Percentiles rank a stretch among this genome's conserved stretches.
Evolutionary conservation across 2,888 invertebrate species (phyloP).

Genomic region (Tipula helvola): DNA sequence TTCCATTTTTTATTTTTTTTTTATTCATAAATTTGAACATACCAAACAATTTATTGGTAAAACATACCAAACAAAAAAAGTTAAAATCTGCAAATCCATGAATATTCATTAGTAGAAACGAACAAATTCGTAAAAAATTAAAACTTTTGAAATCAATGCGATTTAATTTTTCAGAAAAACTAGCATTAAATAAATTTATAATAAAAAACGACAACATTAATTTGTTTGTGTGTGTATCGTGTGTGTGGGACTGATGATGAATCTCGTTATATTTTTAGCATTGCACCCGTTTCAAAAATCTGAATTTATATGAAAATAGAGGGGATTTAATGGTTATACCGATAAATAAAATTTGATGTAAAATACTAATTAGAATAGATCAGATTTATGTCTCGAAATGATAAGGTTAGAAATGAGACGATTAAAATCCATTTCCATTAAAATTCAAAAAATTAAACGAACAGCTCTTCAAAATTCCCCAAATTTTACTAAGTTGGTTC

Average conservation of each 20-base stretch:
- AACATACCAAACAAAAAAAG: background rate
- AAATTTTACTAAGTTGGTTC: too few relatives aligned
- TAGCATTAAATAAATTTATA: background rate
- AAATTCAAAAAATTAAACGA: too few relatives aligned
- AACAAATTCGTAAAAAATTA: background rate
- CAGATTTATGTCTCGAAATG: too few relatives aligned
- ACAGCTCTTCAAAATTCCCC: too few relatives aligned
- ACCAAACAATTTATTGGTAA: background rate
- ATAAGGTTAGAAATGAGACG: too few relatives aligned
- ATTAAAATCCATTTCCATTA: too few relatives aligned
- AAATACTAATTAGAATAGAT: too few relatives aligned
- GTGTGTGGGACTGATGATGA: background rate
- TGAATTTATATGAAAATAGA: too few relatives aligned
- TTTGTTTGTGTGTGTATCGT: background rate
- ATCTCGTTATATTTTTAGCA: too few relatives aligned
- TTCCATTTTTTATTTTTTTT: background rate
- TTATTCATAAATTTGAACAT: background rate
- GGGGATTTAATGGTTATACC: too few relatives aligned
- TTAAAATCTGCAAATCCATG: background rate
- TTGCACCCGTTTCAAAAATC: too few relatives aligned
- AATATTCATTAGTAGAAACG: background rate
- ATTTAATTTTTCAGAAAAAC: background rate
- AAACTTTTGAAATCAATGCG: background rate
- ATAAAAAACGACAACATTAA: background rate
- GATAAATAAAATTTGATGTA: too few relatives aligned